These are phyloP conservation scores for Ruditapes philippinarum DNA, from an alignment of 1,140 invertebrate genomes.

Conservation along the genomic window DNA sequence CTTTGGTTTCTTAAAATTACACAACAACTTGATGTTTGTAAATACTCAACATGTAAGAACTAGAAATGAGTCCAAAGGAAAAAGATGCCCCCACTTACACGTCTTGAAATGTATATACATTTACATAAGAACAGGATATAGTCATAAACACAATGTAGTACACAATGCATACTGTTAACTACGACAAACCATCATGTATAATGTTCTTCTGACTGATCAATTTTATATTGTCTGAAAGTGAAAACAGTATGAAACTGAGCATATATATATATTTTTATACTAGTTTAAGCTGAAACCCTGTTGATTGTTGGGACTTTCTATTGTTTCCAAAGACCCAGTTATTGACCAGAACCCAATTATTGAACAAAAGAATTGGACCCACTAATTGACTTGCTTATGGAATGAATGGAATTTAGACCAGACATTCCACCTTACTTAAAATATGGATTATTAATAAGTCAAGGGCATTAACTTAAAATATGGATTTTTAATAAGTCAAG, in stretches of 20 bases:
- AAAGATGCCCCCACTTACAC: neutral
- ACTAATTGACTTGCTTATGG: constrained; percentile 1
- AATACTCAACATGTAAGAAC: constrained; percentile 1
- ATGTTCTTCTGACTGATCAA: constrained; percentile 6
- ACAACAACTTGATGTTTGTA: constrained; percentile 3
- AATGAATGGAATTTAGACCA: constrained; percentile 7
- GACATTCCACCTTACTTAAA: constrained; percentile 6
- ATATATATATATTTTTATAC: constrained; percentile 4
- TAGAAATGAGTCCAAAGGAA: constrained; percentile 6
- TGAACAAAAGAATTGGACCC: constrained; percentile 6
- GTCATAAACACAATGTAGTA: constrained; percentile 7
- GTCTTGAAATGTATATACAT: constrained; percentile 8
- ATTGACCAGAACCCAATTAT: constrained; percentile 2
- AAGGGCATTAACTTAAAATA: constrained; percentile 8
- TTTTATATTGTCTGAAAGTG: constrained; percentile 8
- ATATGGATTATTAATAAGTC: constrained; percentile 9
- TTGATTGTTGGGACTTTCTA: constrained; percentile 6
- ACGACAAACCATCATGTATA: constrained; percentile 7
- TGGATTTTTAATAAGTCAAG: constrained; percentile 8
- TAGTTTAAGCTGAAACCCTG: neutral
- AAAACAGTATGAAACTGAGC: constrained; percentile 1
- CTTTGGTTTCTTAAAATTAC: constrained; percentile 3
- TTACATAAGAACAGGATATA: constrained; percentile 8
- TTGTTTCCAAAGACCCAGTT: constrained; percentile 6
- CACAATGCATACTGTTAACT: constrained; percentile 6